phyloP scores from a whole-genome alignment of 2,888 invertebrate genomes.

The Bombylius discolor region DNA sequence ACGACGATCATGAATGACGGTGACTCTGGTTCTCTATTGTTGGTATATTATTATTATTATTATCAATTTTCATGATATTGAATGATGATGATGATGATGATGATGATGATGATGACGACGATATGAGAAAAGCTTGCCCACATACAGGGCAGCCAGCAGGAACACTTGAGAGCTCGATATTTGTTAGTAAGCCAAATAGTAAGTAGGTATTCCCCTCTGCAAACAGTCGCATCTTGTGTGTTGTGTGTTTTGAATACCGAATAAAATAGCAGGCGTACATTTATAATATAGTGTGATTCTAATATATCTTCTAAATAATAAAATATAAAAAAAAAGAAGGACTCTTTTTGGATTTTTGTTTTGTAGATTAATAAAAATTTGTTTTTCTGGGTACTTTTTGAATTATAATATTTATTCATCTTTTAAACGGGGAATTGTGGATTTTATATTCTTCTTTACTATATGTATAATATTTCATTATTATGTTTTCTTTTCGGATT shows the following conservation, averaged over 20 bases:
- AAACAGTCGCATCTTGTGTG: constrained; percentile 36
- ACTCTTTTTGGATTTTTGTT: constrained; percentile 10
- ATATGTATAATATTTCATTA: too few species aligned
- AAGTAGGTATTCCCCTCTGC: constrained; percentile 40
- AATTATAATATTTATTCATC: background rate
- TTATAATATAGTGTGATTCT: background rate
- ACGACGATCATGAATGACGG: too few species aligned
- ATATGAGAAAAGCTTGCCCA: background rate
- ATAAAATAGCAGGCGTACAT: constrained; percentile 11
- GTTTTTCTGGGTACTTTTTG: background rate
- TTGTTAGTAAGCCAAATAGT: constrained; percentile 40
- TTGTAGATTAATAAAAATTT: constrained; percentile 5
- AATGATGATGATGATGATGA: background rate
- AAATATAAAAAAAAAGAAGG: background rate
- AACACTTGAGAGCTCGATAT: constrained; percentile 37
- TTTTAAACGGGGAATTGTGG: background rate
- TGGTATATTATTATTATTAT: too few species aligned
- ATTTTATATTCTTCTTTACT: background rate
- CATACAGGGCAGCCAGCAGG: constrained; percentile 7
- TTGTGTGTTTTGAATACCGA: constrained; percentile 13
- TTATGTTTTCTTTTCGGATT: background rate
- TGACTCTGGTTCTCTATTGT: too few species aligned
- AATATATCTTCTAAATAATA: background rate
- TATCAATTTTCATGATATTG: too few species aligned
- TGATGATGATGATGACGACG: background rate